Conservation (phyloP, 2,113 vertebrate genomes). For the Otis tarda region DNA sequence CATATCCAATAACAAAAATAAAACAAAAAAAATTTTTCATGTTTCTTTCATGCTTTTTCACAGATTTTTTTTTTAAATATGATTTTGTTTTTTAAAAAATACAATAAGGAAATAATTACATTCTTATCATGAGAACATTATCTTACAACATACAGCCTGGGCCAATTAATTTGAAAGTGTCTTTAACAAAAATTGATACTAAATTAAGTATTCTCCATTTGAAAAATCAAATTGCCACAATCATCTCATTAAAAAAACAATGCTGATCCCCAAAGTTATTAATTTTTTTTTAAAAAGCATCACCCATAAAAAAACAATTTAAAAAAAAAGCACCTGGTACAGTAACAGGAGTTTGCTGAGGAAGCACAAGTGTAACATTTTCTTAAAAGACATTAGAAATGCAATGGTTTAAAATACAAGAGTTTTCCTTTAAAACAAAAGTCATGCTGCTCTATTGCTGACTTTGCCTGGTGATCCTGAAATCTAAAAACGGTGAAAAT, state of each 20-base stretch:
- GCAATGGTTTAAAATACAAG: conserved; percentile 1
- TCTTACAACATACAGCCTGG: conserved; percentile 60
- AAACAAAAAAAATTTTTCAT: conserved; percentile 58
- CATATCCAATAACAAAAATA: conserved; percentile 68
- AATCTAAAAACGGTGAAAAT: neutral
- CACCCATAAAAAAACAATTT: neutral
- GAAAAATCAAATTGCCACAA: conserved; percentile 63
- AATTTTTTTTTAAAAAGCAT: neutral
- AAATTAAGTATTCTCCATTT: conserved; percentile 26
- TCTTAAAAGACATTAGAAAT: neutral
- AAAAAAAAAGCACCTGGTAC: neutral
- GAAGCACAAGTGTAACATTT: conserved; percentile 31
- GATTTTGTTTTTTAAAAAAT: conserved; percentile 75
- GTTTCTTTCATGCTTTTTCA: conserved; percentile 58
- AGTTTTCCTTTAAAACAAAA: conserved; percentile 29
- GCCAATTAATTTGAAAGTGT: conserved; percentile 46
- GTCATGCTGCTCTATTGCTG: neutral
- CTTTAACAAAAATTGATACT: conserved; percentile 44
- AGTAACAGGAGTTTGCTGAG: conserved; percentile 18
- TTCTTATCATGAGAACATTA: conserved; percentile 74
- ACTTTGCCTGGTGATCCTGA: conserved; percentile 15
- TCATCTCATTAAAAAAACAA: neutral
- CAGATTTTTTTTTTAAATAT: conserved; percentile 71
- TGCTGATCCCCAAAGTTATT: conserved; percentile 35
- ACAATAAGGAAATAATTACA: conserved; percentile 82